A percentile compares a stretch with the other conserved stretches of the same genome.
Conservation (phyloP, 2,113 vertebrate species). For the Emydocephalus ijimae region DNA sequence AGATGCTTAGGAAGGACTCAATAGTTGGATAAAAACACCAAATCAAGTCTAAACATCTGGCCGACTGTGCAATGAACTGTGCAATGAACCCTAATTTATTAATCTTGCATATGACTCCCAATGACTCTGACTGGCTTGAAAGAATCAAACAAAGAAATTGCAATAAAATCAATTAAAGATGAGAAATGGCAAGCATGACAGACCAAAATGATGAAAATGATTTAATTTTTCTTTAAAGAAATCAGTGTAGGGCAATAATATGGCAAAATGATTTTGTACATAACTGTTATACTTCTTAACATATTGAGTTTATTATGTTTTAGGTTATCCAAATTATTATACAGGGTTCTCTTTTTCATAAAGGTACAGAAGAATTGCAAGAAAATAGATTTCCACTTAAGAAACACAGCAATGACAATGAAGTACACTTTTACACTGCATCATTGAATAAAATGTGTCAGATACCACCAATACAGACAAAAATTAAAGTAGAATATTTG, state of each 20-base stretch:
- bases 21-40: background rate
- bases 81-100: background rate
- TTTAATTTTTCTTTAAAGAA: background rate
- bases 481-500: background rate
- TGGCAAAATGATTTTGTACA: background rate
- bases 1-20: background rate
- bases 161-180: background rate
- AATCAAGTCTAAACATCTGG: background rate
- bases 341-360: background rate
- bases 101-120: background rate
- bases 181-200: background rate
- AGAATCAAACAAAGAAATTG: background rate
- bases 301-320: background rate
- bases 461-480: background rate
- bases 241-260: background rate
- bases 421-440: background rate
- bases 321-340: background rate
- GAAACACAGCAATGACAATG: background rate
- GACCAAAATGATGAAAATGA: background rate
- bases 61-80: background rate
- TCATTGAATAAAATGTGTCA: background rate
- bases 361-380: background rate
- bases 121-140: background rate
- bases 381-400: background rate
- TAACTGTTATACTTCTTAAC: background rate